These are phyloP conservation scores for Thereva unica DNA, from an alignment of 2,888 invertebrate species.

Conservation along the genomic window DNA sequence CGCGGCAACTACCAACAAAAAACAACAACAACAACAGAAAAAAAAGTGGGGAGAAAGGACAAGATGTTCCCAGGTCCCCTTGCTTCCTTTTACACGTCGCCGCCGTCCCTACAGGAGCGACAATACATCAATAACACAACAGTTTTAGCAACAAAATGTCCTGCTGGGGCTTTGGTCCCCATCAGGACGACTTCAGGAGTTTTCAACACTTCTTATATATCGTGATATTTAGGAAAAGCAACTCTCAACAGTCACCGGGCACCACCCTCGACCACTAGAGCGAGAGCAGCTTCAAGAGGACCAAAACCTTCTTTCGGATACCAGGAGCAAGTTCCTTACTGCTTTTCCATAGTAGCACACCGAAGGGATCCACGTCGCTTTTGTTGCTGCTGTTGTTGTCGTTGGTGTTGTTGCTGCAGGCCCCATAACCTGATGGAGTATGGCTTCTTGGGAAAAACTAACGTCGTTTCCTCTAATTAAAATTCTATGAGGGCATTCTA, in stretches of 20 bases:
- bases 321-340: slow-evolving; percentile 20
- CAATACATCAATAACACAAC: slow-evolving; percentile 34
- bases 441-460: slow-evolving; percentile 14
- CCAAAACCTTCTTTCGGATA: slow-evolving; percentile 18
- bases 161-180: slow-evolving; percentile 22
- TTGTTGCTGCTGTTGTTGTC: no score
- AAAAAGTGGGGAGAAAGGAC: slow-evolving; percentile 14
- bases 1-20: no score
- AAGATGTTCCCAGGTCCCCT: slow-evolving; percentile 29
- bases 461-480: slow-evolving; percentile 40
- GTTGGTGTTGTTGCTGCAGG: no score
- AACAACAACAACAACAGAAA: no score
- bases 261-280: no score
- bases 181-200: slow-evolving; percentile 8
- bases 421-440: no score
- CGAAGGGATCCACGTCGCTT: neutral
- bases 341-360: slow-evolving; percentile 4
- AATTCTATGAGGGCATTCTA: slow-evolving; percentile 41
- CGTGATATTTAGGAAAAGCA: no score
- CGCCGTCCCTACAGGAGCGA: slow-evolving; percentile 5
- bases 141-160: slow-evolving; percentile 35
- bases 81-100: slow-evolving; percentile 28
- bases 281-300: neutral
- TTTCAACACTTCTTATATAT: neutral
- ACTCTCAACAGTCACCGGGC: no score